A percentile compares a stretch with the other conserved stretches of the same genome.
phyloP scores from a whole-genome alignment of 2,113 vertebrate species.

The Acrocephalus kingi region DNA sequence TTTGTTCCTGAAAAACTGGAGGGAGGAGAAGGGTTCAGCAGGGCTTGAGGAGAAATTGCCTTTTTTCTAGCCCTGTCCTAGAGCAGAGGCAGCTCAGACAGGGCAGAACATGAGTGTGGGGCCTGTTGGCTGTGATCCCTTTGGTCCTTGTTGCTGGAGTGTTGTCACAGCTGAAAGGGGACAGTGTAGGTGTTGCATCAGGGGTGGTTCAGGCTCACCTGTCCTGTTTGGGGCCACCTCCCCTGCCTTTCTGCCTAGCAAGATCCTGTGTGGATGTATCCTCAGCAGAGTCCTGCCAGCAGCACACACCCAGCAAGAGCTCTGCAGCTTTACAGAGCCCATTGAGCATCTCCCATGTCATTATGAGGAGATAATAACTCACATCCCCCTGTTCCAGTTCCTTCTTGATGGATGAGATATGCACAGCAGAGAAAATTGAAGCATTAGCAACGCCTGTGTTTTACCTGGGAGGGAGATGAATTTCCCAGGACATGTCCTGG shows the following conservation, averaged over 20 bases:
- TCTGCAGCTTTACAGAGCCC: background rate
- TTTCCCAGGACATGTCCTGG: background rate
- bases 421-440: background rate
- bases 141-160: background rate
- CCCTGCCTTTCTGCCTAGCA: background rate
- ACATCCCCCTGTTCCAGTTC: background rate
- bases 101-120: background rate
- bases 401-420: background rate
- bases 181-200: background rate
- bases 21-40: background rate
- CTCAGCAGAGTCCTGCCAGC: background rate
- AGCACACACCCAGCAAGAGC: background rate
- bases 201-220: background rate
- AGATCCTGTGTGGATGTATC: accelerated
- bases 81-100: background rate
- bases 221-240: background rate
- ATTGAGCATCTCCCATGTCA: background rate
- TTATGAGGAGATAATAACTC: background rate
- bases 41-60: background rate
- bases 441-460: background rate
- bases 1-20: background rate
- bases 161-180: background rate
- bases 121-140: background rate
- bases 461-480: background rate
- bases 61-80: background rate